Evolutionary conservation across 2,113 vertebrate species (phyloP), one percentile per base, ranked within the genome.

Genomic region (Oenanthe melanoleuca): DNA sequence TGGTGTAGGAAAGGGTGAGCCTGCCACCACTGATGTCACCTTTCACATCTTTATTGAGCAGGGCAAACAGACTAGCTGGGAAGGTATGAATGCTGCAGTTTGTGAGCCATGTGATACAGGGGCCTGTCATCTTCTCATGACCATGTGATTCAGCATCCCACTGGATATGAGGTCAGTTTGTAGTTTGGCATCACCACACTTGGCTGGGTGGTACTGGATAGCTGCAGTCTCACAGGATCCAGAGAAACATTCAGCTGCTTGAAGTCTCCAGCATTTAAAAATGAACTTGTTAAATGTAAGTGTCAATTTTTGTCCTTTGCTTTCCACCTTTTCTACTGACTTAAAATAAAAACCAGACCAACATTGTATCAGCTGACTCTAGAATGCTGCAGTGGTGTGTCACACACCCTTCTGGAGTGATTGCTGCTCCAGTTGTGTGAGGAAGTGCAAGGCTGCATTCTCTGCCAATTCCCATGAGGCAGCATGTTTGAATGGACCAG

Each of bases 61-160:
- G 49, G 45, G 17, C 37, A 81, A 57, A 56, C 53, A 63, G 56
- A 59, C 45, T 44, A 40, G 53, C 45, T 80, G 44, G 71, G 50
- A 83, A 88, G 52, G 16, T 80, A 24, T 22, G 25, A 82, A 34
- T 71, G 34, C 49, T 95, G 80, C 52, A 70, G 8, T 70, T 44
- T 88, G 60, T 63, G 52, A 74, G 15, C 52, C 3, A 1, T 57
- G 34, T 89, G 75, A 61, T 88, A 56, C 33, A 44, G 86, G 33
- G 22, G 14, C 45, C 73, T 91, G 59, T 82, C 55, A 88, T 88
- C 86, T 69, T 84, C 87, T 69, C 59, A 28, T 84, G 83, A 65
- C 69, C 13, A 19, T 73, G 40, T 92, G 93, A 94, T 72, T 95
- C 86, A 94, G 67, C 82, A 70, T 85, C 83, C 63, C 74, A 5